These are phyloP conservation scores for Chrysina gloriosa DNA, from an alignment of 2,888 invertebrate genomes.

Conservation along the genomic window DNA sequence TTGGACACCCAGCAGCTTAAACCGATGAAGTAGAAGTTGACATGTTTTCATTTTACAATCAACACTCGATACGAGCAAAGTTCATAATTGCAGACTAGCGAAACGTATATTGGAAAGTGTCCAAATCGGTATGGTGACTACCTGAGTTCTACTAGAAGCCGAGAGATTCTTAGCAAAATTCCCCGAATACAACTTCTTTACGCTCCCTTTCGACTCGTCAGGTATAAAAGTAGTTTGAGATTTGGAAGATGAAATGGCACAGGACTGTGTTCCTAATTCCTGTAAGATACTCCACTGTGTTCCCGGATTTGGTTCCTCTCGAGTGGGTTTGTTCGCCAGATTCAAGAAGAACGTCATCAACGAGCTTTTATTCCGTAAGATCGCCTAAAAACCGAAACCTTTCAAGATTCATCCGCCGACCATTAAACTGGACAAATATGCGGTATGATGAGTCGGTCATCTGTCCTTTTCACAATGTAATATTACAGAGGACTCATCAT, in stretches of 20 bases:
- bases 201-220: conserved; percentile 54
- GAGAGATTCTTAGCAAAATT: conserved; percentile 36
- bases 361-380: conserved; percentile 57
- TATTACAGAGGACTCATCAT: too few relatives aligned
- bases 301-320: conserved; percentile 4
- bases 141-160: conserved; percentile 47
- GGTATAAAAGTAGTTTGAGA: conserved; percentile 52
- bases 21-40: too few relatives aligned
- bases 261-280: conserved; percentile 53
- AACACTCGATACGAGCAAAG: too few relatives aligned
- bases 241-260: conserved; percentile 45
- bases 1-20: too few relatives aligned
- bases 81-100: too few relatives aligned
- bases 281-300: conserved; percentile 50
- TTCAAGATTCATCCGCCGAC: too few relatives aligned
- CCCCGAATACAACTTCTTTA: conserved; percentile 45
- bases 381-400: conserved; percentile 52
- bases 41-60: too few relatives aligned
- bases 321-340: conserved; percentile 47
- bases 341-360: conserved; percentile 57
- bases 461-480: too few relatives aligned
- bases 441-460: too few relatives aligned
- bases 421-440: too few relatives aligned
- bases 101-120: too few relatives aligned
- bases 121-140: too few relatives aligned